phyloP scores from a whole-genome alignment of 2,888 invertebrate genomes.

The Caenorhabditis sp. region DNA sequence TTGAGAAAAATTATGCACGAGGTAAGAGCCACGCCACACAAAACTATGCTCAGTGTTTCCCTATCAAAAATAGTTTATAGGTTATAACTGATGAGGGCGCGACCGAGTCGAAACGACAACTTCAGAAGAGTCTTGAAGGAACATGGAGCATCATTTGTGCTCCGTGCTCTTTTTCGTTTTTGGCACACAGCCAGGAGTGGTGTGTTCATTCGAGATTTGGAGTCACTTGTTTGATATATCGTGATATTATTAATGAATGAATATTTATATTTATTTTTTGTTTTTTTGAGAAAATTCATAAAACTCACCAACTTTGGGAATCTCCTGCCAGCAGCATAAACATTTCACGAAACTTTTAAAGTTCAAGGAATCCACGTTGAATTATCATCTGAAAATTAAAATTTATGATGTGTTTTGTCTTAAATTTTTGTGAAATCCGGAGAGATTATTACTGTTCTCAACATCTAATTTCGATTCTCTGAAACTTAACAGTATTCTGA shows the following conservation, averaged over 20 bases:
- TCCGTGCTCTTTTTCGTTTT: conserved; percentile 44
- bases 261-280: conserved; percentile 6
- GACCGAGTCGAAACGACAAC: conserved; percentile 35
- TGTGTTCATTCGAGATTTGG: conserved; percentile 47
- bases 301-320: too few species aligned
- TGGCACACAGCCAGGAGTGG: conserved; percentile 41
- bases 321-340: too few species aligned
- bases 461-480: too few species aligned
- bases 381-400: too few species aligned
- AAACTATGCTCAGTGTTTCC: background rate
- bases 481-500: too few species aligned
- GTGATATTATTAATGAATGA: conserved; percentile 11
- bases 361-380: too few species aligned
- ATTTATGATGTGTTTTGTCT: too few species aligned
- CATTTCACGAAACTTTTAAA: too few species aligned
- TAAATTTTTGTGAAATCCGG: too few species aligned
- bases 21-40: conserved; percentile 19
- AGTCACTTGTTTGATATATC: conserved; percentile 45
- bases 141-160: conserved; percentile 48
- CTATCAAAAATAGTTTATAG: too few species aligned
- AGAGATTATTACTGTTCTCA: too few species aligned
- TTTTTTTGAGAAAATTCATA: too few species aligned
- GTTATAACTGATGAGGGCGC: conserved; percentile 33
- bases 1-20: conserved; percentile 47
- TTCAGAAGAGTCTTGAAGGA: conserved; percentile 36